Evolutionary conservation across 1,140 invertebrate species (phyloP).

Genomic region (Zaprionus tsacasi): DNA sequence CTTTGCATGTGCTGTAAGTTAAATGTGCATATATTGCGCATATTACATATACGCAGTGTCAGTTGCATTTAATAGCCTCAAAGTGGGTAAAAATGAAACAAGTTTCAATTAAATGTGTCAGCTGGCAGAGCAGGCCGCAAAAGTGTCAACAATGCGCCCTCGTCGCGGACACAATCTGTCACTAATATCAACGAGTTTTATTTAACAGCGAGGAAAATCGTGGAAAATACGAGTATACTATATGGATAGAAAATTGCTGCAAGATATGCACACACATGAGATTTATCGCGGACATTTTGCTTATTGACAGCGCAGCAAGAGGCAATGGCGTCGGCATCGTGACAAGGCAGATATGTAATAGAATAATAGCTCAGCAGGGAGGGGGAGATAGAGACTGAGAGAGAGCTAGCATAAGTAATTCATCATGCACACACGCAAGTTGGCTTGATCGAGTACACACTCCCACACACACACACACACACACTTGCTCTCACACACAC

Average conservation of each 20-base stretch:
- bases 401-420: conserved; percentile 65
- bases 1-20: conserved; percentile 7
- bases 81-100: neutral
- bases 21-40: conserved; percentile 1
- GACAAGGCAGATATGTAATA: conserved; percentile 66
- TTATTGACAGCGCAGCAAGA: conserved; percentile 64
- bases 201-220: conserved; percentile 31
- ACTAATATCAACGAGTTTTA: conserved; percentile 48
- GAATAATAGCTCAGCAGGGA: conserved; percentile 21
- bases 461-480: conserved; percentile 15
- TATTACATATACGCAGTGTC: conserved; percentile 17
- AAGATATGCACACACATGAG: conserved; percentile 40
- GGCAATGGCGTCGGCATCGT: conserved; percentile 23
- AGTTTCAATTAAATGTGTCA: conserved; percentile 67
- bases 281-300: conserved; percentile 74
- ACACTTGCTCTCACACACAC: conserved; percentile 30
- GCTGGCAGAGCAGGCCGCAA: conserved; percentile 15
- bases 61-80: conserved; percentile 6
- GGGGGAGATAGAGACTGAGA: neutral
- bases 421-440: conserved; percentile 64
- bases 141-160: conserved; percentile 9
- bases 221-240: neutral
- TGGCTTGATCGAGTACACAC: conserved; percentile 15
- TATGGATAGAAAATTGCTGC: conserved; percentile 14
- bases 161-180: conserved; percentile 40